Percentiles rank a stretch among this genome's conserved stretches.
Evolutionary conservation across 2,797 vertebrate genomes (phyloP).

Genomic region (Thunnus albacares): DNA sequence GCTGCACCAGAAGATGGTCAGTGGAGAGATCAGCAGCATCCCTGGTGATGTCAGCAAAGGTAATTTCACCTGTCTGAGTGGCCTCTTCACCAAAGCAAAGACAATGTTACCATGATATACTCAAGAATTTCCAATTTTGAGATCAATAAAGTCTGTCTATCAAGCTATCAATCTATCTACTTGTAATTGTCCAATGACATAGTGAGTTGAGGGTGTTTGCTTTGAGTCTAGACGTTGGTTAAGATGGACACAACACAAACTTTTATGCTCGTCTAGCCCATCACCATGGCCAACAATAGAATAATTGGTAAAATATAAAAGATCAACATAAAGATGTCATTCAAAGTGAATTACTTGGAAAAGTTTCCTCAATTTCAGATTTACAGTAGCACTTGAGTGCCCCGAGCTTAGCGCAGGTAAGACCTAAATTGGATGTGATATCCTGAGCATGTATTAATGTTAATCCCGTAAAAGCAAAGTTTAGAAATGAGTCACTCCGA

Average conservation of each 20-base stretch:
- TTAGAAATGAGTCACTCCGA: constrained; percentile 7
- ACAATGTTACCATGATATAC: too few relatives aligned
- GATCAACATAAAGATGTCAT: background rate
- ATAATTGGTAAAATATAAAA: background rate
- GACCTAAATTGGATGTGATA: background rate
- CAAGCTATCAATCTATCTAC: too few relatives aligned
- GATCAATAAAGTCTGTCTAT: too few relatives aligned
- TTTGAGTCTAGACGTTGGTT: background rate
- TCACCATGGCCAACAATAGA: background rate
- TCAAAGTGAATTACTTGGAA: constrained; percentile 3
- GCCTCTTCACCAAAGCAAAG: background rate
- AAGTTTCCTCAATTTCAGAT: background rate
- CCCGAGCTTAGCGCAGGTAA: background rate
- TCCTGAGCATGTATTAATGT: background rate
- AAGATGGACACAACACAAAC: background rate
- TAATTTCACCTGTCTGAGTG: constrained; percentile 52
- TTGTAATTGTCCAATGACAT: background rate
- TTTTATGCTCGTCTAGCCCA: background rate
- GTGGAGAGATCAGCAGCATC: constrained; percentile 87
- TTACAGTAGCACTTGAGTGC: background rate
- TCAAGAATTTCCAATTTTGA: too few relatives aligned
- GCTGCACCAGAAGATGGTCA: constrained; percentile 90
- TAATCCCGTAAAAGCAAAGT: background rate
- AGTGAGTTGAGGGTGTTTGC: background rate
- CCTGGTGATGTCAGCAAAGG: constrained; percentile 88